Evolutionary conservation across 2,888 invertebrate genomes (phyloP), one percentile per base, ranked within the genome.

Genomic region (Ethmia dodecea): DNA sequence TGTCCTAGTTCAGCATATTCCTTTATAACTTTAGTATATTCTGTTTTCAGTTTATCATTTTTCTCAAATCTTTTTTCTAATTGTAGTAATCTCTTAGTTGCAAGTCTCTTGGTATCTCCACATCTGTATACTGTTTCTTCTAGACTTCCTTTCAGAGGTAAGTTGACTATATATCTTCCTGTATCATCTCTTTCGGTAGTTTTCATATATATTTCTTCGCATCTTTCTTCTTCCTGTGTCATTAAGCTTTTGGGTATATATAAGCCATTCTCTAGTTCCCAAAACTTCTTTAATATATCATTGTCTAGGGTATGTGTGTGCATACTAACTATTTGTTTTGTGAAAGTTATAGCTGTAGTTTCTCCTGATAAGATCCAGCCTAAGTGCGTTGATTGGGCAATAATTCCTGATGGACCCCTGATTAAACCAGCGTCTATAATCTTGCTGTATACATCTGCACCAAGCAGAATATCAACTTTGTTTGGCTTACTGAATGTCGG

Each of bases 281-380:
- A 54, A 38, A 51, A 51, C 13, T 10, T 34, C 14, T 43, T 44
- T 2, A 49, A 14, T 1, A 46, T 6, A 3, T 49, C 45, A 13
- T 13, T 12, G 6, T 39, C 39, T 9, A 28, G 31, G 0, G 35
- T 0, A 1, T 42, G 31, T 5, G n/a, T n/a, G n/a, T n/a, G n/a
- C n/a, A n/a, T n/a, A n/a, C n/a, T n/a, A n/a, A n/a, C n/a, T n/a
- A n/a, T n/a, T n/a, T 20, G n/a, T 2, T n/a, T 10, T n/a, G 10
- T 25, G 2, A 35, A 8, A 28, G 45, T 38, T 37, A 31, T 31
- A 24, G 13, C 14, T 9, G 14, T 15, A 16, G 5, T 26, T 5
- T 30, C 22, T 6, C 48, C 51, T 5, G 51, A 47, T 8, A 51
- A 13, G 9, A 52, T 41, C 49, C 52, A 52, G n/a, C 46, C 47